phyloP scores from a whole-genome alignment of 2,888 invertebrate genomes.

The Cancer borealis region DNA sequence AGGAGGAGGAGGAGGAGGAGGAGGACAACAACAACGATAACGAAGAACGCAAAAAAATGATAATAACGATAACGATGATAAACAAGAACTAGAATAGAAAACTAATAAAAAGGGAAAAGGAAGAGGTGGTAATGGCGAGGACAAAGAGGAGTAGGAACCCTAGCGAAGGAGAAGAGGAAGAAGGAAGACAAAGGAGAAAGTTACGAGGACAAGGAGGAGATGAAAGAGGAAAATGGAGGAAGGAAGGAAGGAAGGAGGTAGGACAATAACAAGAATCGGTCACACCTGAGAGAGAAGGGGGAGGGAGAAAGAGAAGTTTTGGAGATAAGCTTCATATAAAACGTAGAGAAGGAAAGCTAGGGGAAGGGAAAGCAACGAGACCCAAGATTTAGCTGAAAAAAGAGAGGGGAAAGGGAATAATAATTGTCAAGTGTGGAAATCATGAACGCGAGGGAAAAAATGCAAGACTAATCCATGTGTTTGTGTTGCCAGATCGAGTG shows the following conservation, averaged over 20 bases:
- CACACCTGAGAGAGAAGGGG: not conserved
- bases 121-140: not conserved
- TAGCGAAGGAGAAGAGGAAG: not conserved
- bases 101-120: too few relatives aligned
- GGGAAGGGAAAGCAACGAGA: not conserved
- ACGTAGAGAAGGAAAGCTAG: not conserved
- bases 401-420: not conserved
- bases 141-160: not conserved
- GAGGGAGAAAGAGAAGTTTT: not conserved
- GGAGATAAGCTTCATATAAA: not conserved
- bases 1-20: too few relatives aligned
- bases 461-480: not conserved
- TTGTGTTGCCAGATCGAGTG: not conserved
- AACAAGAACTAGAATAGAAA: too few relatives aligned
- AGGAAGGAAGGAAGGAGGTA: not conserved
- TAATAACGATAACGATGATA: too few relatives aligned
- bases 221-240: not conserved
- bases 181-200: not conserved
- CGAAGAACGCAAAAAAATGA: too few relatives aligned
- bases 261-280: slow-evolving; percentile 20
- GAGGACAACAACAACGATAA: too few relatives aligned
- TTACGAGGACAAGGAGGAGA: not conserved
- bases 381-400: not conserved
- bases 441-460: not conserved
- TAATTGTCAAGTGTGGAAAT: not conserved